These are phyloP conservation scores for Anolis carolinensis DNA, from an alignment of 2,113 vertebrate species.

Conservation along the genomic window DNA sequence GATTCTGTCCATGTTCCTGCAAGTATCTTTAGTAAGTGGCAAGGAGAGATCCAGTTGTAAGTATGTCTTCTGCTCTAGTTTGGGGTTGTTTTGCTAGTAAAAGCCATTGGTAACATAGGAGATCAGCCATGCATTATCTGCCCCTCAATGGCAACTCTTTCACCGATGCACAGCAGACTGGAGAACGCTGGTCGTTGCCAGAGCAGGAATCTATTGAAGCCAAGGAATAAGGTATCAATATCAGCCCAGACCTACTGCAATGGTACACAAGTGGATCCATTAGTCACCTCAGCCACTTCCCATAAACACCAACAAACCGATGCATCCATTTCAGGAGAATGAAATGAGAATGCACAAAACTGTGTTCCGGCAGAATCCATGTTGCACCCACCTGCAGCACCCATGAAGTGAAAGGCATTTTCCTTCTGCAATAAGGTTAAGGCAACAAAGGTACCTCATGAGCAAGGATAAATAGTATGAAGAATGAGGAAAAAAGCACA, in stretches of 20 bases:
- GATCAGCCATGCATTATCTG: constrained; percentile 85
- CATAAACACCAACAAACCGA: constrained; percentile 15
- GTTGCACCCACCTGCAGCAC: constrained; percentile 48
- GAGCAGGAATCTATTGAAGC: constrained; percentile 89
- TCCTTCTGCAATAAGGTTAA: constrained; percentile 45
- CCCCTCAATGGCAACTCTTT: constrained; percentile 81
- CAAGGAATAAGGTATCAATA: constrained; percentile 76
- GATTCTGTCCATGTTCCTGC: constrained; percentile 73
- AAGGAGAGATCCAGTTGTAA: constrained; percentile 74
- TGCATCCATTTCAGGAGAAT: not conserved
- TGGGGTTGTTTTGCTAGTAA: constrained; percentile 78
- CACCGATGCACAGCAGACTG: constrained; percentile 89
- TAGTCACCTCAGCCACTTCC: not conserved
- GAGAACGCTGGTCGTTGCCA: constrained; percentile 89
- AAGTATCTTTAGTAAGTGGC: constrained; percentile 72
- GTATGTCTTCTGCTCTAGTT: constrained; percentile 73
- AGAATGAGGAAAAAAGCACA: constrained; percentile 48
- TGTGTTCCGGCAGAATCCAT: constrained; percentile 7
- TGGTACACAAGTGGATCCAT: constrained; percentile 4
- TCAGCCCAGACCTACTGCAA: constrained; percentile 45
- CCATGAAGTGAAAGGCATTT: constrained; percentile 30
- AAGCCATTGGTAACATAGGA: constrained; percentile 81
- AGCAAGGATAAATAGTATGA: constrained; percentile 38
- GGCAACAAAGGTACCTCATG: constrained; percentile 45
- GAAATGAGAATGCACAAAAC: not conserved